A percentile compares a stretch with the other conserved stretches of the same genome.
Evolutionary conservation across 2,888 invertebrate genomes (phyloP).

Genomic region (Sericinus montela): DNA sequence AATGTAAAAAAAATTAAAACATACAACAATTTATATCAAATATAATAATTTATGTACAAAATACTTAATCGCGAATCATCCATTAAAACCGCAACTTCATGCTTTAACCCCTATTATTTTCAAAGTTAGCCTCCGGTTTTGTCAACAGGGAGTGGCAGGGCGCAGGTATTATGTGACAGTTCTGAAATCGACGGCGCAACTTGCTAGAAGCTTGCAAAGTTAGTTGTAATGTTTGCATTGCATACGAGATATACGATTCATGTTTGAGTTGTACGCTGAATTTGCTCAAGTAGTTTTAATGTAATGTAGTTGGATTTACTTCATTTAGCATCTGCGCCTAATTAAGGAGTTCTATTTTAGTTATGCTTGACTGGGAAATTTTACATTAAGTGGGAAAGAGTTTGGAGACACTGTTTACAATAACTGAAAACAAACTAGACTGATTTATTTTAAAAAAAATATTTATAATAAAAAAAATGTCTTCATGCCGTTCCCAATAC

Average conservation of each 20-base stretch:
- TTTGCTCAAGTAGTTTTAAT: slow-evolving; percentile 13
- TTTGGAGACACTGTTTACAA: too few species aligned
- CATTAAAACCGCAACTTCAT: too few species aligned
- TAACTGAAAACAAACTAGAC: too few species aligned
- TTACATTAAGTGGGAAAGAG: too few species aligned
- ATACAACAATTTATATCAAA: too few species aligned
- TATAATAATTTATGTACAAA: too few species aligned
- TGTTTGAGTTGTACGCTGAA: slow-evolving; percentile 14
- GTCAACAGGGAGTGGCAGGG: slow-evolving; percentile 22
- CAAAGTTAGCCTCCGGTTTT: slow-evolving; percentile 22
- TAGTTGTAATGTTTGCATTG: slow-evolving; percentile 22
- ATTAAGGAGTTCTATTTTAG: slow-evolving; percentile 3
- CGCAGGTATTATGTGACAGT: slow-evolving; percentile 44
- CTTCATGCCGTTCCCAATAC: too few species aligned
- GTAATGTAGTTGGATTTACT: slow-evolving; percentile 15
- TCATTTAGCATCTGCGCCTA: slow-evolving; percentile 9
- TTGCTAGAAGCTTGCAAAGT: slow-evolving; percentile 27
- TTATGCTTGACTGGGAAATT: background rate
- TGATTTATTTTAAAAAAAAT: too few species aligned
- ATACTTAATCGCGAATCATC: too few species aligned
- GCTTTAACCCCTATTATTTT: slow-evolving; percentile 24
- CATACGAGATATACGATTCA: slow-evolving; percentile 14
- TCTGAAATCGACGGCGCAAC: slow-evolving; percentile 56
- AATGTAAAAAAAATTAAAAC: too few species aligned
- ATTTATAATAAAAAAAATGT: too few species aligned